A percentile compares a stretch with the other conserved stretches of the same genome.
Conservation (phyloP, 2,113 vertebrate genomes). For the Mirza zaza region DNA sequence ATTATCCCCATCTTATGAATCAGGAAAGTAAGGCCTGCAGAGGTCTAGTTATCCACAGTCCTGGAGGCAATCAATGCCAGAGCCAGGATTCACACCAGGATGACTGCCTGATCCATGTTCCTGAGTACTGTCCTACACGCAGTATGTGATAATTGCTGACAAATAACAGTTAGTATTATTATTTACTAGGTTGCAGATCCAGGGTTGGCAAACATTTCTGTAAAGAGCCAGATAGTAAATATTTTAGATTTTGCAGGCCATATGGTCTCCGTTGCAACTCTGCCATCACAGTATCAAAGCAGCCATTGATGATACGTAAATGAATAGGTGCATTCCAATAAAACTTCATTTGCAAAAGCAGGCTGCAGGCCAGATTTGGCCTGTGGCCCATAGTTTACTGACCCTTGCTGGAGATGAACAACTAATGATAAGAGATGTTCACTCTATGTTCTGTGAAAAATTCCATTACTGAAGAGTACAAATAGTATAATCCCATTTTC, state of each 20-base stretch:
- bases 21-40: not conserved
- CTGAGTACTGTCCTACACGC: not conserved
- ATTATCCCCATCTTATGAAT: not conserved
- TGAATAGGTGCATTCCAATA: not conserved
- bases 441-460: not conserved
- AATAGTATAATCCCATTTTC: not conserved
- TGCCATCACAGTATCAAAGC: not conserved
- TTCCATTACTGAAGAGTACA: not conserved
- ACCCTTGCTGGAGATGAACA: not conserved
- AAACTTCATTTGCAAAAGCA: not conserved
- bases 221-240: not conserved
- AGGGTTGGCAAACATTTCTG: not conserved
- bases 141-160: not conserved
- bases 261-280: not conserved
- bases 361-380: not conserved
- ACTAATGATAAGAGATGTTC: not conserved
- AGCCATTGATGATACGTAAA: not conserved
- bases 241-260: not conserved
- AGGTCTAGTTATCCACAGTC: not conserved
- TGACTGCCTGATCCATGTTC: not conserved
- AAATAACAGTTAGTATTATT: not conserved
- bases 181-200: not conserved
- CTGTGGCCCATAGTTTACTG: not conserved
- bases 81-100: not conserved
- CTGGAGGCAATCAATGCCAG: not conserved